phyloP scores from a whole-genome alignment of 2,888 invertebrate genomes.

The Tipula lateralis region DNA sequence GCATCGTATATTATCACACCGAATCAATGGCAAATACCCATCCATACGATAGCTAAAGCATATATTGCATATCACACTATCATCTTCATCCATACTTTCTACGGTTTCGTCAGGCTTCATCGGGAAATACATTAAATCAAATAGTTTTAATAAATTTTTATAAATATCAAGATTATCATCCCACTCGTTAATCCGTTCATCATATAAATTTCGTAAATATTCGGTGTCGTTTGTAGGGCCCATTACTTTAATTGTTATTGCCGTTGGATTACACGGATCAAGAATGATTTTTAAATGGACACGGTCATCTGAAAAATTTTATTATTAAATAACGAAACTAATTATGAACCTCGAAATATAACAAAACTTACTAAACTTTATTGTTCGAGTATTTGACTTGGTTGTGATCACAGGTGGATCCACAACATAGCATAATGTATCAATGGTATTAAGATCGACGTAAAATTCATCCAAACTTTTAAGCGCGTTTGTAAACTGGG shows the following conservation, averaged over 20 bases:
- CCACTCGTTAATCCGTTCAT: constrained; percentile 44
- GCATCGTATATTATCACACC: constrained; percentile 46
- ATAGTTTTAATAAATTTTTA: constrained; percentile 46
- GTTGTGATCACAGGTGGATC: constrained; percentile 42
- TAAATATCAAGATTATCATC: constrained; percentile 45
- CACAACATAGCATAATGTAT: constrained; percentile 46
- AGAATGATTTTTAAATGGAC: constrained; percentile 44
- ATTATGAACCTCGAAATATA: not conserved
- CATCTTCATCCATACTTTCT: constrained; percentile 31
- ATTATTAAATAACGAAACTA: not conserved
- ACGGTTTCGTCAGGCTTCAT: constrained; percentile 37
- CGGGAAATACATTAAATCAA: constrained; percentile 47
- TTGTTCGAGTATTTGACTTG: constrained; percentile 43
- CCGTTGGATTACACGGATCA: constrained; percentile 44
- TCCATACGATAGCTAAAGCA: constrained; percentile 45
- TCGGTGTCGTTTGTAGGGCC: constrained; percentile 46
- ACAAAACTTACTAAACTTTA: constrained; percentile 41
- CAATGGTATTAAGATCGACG: constrained; percentile 41
- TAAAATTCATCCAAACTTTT: constrained; percentile 45
- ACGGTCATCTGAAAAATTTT: constrained; percentile 37
- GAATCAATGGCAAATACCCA: constrained; percentile 45
- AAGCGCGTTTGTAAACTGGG: constrained; percentile 39
- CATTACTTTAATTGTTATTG: constrained; percentile 43
- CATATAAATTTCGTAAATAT: constrained; percentile 40
- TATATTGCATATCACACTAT: constrained; percentile 42